phyloP scores from a whole-genome alignment of 2,113 vertebrate species.

The Rhinichthys klamathensis region DNA sequence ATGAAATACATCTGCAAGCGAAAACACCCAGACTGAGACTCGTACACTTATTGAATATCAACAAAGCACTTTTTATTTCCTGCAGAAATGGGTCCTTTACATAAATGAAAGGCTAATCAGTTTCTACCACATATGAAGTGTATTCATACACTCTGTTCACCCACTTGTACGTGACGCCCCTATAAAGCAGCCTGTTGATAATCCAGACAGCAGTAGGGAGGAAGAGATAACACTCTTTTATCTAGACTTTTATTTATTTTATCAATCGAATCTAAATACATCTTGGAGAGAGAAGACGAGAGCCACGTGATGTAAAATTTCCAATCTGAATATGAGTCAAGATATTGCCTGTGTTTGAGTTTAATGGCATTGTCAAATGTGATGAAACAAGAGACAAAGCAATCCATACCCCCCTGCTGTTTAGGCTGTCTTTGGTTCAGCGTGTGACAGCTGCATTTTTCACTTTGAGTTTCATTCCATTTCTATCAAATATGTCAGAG shows the following conservation, averaged over 20 bases:
- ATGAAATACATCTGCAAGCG: not conserved
- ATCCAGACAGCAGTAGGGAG: slow-evolving; percentile 15
- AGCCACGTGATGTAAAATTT: not conserved
- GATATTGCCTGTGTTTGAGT: slow-evolving; percentile 1
- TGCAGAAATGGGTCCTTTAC: slow-evolving; percentile 1
- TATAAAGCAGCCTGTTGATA: not conserved
- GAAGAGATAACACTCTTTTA: slow-evolving; percentile 15
- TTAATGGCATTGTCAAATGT: slow-evolving; percentile 32
- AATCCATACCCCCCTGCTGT: slow-evolving; percentile 10
- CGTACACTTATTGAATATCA: not conserved
- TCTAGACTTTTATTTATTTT: slow-evolving; percentile 22
- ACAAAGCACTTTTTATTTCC: slow-evolving; percentile 4
- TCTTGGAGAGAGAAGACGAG: not conserved
- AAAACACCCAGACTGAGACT: not conserved
- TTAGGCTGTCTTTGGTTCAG: slow-evolving; percentile 14
- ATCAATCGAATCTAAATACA: slow-evolving; percentile 12
- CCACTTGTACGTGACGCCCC: not conserved
- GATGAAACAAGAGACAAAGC: slow-evolving; percentile 22
- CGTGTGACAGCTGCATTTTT: slow-evolving; percentile 36
- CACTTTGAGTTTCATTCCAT: not conserved
- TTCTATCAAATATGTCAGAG: not conserved
- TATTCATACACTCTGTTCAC: slow-evolving; percentile 11
- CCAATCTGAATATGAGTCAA: not conserved
- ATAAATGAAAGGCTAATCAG: slow-evolving; percentile 36
- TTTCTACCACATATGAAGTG: slow-evolving; percentile 14